Evolutionary conservation across 1,140 invertebrate species (phyloP).

Genomic region (Drosophila novamexicana): DNA sequence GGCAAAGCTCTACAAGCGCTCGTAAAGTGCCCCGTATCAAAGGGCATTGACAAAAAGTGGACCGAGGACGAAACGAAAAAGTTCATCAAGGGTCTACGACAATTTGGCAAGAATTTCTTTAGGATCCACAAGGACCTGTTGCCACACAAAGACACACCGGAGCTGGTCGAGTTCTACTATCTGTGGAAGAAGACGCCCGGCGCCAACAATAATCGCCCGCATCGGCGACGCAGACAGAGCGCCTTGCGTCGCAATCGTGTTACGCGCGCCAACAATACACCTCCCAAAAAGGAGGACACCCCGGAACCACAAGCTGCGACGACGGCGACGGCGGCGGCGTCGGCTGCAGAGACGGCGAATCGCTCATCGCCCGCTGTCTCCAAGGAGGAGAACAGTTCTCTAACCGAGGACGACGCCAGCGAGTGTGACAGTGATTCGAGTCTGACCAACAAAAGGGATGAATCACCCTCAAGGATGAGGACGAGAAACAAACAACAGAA

Average conservation of each 20-base stretch:
- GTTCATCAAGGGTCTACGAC: conserved; percentile 98
- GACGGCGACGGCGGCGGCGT: conserved; percentile 79
- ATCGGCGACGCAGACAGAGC: conserved; percentile 93
- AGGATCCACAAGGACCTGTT: conserved; percentile 98
- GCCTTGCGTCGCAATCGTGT: conserved; percentile 95
- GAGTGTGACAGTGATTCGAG: conserved; percentile 97
- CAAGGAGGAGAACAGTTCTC: conserved; percentile 92
- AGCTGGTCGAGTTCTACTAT: conserved; percentile 99
- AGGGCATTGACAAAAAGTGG: conserved; percentile 99
- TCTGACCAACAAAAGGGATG: conserved; percentile 88
- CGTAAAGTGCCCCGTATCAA: conserved; percentile 97
- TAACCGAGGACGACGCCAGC: conserved; percentile 96
- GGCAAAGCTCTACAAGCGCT: conserved; percentile 97
- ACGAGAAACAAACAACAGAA: conserved; percentile 91
- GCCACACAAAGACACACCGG: conserved; percentile 97
- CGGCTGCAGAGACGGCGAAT: conserved; percentile 83
- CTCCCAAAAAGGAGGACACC: conserved; percentile 85
- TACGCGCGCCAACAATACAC: conserved; percentile 87
- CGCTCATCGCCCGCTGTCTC: conserved; percentile 87
- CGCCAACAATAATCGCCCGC: conserved; percentile 96
- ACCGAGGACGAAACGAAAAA: conserved; percentile 98
- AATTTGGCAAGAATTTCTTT: conserved; percentile 99
- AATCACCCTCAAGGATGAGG: conserved; percentile 93
- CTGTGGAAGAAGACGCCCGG: conserved; percentile 99
- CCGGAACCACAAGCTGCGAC: conserved; percentile 84